Base-by-base conservation (phyloP, 2,888 invertebrate genomes). In the Phengaris arion region DNA sequence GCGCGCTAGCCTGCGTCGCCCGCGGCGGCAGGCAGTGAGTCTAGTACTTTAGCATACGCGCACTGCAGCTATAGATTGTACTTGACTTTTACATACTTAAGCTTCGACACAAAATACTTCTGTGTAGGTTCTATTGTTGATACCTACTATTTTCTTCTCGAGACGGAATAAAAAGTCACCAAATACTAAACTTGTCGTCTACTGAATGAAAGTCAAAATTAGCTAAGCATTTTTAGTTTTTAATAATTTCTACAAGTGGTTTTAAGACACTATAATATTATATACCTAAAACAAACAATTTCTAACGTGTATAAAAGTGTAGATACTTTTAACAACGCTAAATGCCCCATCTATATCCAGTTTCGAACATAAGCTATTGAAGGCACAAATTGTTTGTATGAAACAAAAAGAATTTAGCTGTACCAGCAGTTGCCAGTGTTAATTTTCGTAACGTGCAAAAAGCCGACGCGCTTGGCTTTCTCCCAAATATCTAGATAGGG, bases 401-500 rank as follows among this genome's bases (percentile, higher is more conserved):
- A 73, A 72, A 74, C 76, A 76, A 76, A 78, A 69, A 77, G 77
- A 78, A 77, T 78, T 78, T 77, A 78, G 72, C 52, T 35, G 54
- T 72, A 54, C 52, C 52, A 72, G 72, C 72, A 72, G 72, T 72
- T 72, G 72, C 72, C 54, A 54, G 72, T 52, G 72, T 72, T 72
- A 72, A 78, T 80, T 80, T 79, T 79, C 79, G 57, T 77, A 73
- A 76, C 77, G 76, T 74, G 77, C 78, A 78, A 80, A 77, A 78
- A 76, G 76, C 75, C 74, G 75, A 35, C 69, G 74, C 70, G 73
- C 76, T 79, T 80, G 80, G 80, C 77, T 77, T 45, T 48, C 51
- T 68, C 77, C 79, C 79, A 80, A 78, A 77, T 77, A 78, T 77
- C 79, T 70, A 68, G 78, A 80, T 79, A 77, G 78, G 77, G 78